Base-by-base conservation (phyloP, 2,888 invertebrate genomes). In the Drosophila lacicola region DNA sequence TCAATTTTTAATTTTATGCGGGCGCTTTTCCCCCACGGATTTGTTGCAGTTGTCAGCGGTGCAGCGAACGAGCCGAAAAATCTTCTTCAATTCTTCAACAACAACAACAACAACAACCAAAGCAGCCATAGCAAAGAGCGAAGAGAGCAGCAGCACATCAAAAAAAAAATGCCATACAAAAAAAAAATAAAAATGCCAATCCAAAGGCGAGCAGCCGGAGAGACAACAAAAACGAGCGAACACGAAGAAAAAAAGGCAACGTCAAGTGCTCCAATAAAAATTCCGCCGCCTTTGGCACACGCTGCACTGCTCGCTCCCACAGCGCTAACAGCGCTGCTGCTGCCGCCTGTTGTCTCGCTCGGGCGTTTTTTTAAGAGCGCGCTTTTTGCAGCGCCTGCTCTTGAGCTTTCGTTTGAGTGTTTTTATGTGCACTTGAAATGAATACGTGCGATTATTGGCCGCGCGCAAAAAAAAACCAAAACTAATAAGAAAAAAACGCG, bases 211-310 rank as follows among this genome's bases (percentile, higher is more conserved):
- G 73, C 84, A 76, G 63, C 17, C 62, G 71, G 66, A 84, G 68
- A 67, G 63, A 67, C 55, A 70, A 49, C 67, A 70, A 75, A 53
- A 71, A 73, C 29, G 69, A 62, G 41, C 13, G 21, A 60, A 21
- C 17, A 36, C 47, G 19, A 41, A 45, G n/a, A 49, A 42, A 55
- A 58, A 66, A 53, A 49, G 36, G 56, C 57, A 57, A 65, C 70
- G 66, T 71, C 82, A 84, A 87, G 84, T 84, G 85, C 82, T 85
- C 85, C 85, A 85, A 85, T 85, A 85, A 85, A 85, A 85, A 85
- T 85, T 85, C 88, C 85, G 80, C 81, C 87, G 87, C 82, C 84
- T 87, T 75, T 70, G 68, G 21, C 67, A 45, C 51, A 56, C 45
- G 72, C 74, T 60, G 71, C 70, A 55, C 73, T 78, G 70, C 53